Evolutionary conservation across 2,113 vertebrate genomes (phyloP).

Genomic region (Dromaius novaehollandiae): DNA sequence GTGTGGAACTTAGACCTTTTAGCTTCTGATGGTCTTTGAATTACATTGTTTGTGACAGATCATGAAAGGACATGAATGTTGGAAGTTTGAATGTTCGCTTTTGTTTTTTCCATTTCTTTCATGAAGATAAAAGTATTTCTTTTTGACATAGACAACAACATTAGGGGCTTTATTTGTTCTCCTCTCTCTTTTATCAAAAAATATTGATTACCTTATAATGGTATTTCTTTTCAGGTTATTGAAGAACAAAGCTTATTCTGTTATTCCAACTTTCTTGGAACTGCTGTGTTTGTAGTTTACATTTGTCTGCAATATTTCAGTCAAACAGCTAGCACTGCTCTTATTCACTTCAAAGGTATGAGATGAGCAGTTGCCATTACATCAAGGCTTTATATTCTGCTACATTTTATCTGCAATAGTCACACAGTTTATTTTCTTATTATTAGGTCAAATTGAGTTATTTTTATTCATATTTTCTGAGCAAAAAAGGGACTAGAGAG

Average conservation of each 20-base stretch:
- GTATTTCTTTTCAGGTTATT: neutral
- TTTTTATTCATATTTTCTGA: neutral
- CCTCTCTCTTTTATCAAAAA: neutral
- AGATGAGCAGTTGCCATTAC: neutral
- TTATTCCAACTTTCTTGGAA: neutral
- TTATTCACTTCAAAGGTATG: conserved; percentile 2
- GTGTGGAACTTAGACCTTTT: neutral
- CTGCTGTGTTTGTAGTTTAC: conserved; percentile 2
- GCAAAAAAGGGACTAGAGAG: neutral
- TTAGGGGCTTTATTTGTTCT: neutral
- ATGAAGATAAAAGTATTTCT: neutral
- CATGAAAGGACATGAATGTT: neutral
- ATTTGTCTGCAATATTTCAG: conserved; percentile 11
- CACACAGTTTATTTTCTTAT: neutral
- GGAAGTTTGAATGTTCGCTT: neutral
- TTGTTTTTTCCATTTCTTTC: neutral
- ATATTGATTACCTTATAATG: conserved; percentile 13
- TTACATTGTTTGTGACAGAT: neutral
- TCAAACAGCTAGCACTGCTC: neutral
- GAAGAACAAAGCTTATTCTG: conserved; percentile 37
- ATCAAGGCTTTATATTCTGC: neutral
- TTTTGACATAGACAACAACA: neutral
- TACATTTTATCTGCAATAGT: neutral
- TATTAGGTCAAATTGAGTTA: neutral
- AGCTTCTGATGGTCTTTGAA: neutral